Evolutionary conservation across 2,797 vertebrate genomes (phyloP).

Genomic region (Danio tinwini): DNA sequence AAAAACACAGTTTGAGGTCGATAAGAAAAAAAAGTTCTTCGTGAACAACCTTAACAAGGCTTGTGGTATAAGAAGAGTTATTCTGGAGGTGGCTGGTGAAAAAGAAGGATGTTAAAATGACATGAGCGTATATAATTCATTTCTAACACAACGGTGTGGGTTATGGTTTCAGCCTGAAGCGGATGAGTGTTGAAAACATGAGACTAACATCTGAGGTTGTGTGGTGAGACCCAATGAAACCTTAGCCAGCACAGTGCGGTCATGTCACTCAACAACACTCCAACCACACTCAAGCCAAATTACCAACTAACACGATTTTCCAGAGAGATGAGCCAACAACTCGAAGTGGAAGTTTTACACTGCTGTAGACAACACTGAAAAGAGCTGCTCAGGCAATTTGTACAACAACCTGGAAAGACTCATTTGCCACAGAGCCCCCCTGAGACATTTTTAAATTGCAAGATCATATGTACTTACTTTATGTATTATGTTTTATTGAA

Average conservation of each 20-base stretch:
- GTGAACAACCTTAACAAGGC: conserved; percentile 49
- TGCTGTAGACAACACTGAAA: neutral
- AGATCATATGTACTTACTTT: too few species aligned
- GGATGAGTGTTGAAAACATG: conserved; percentile 60
- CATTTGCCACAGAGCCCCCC: too few species aligned
- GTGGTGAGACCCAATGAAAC: conserved; percentile 56
- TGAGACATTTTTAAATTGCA: neutral
- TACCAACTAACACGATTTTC: neutral
- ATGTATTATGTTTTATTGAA: too few species aligned
- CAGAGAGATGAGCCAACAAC: neutral
- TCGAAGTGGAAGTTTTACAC: neutral
- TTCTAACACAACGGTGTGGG: conserved; percentile 12
- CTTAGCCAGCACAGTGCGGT: conserved; percentile 4
- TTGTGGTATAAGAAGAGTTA: conserved; percentile 50
- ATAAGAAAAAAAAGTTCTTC: conserved; percentile 44
- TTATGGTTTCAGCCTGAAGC: conserved; percentile 57
- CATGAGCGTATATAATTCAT: neutral
- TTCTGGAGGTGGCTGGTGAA: conserved; percentile 48
- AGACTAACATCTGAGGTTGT: conserved; percentile 61
- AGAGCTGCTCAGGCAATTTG: neutral
- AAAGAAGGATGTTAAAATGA: conserved; percentile 53
- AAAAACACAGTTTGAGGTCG: conserved; percentile 52
- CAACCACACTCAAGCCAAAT: conserved; percentile 16
- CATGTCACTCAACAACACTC: conserved; percentile 5
- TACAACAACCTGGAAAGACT: neutral